Percentiles rank a stretch among this genome's conserved stretches.
phyloP scores from a whole-genome alignment of 2,888 invertebrate genomes.

The Hirtodrosophila alboralis region DNA sequence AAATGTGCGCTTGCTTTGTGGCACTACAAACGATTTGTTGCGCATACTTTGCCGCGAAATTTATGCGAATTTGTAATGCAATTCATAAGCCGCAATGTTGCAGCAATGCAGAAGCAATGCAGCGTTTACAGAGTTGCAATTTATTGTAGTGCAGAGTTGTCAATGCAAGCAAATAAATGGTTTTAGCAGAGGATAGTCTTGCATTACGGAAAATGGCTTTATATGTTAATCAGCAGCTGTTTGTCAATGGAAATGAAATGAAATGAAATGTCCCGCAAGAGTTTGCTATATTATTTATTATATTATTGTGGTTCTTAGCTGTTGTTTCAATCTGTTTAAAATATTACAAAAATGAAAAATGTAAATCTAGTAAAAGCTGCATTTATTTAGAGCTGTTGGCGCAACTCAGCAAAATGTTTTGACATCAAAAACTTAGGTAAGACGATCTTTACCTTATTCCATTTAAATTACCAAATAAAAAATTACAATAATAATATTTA shows the following conservation, averaged over 20 bases:
- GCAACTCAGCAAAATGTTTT: no score
- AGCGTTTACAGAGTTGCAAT: slow-evolving; percentile 50
- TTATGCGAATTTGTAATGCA: slow-evolving; percentile 79
- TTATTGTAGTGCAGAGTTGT: slow-evolving; percentile 69
- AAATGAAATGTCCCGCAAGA: slow-evolving; percentile 13
- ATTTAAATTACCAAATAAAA: no score
- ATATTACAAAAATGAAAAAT: background rate
- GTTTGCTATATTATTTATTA: slow-evolving; percentile 9
- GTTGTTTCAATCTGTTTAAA: background rate
- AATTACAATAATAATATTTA: no score
- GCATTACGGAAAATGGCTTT: slow-evolving; percentile 34
- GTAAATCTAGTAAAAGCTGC: no score
- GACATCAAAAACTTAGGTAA: no score
- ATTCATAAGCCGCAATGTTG: slow-evolving; percentile 70
- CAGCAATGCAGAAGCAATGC: slow-evolving; percentile 32
- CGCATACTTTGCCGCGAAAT: slow-evolving; percentile 69
- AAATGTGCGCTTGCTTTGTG: slow-evolving; percentile 67
- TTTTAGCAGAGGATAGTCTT: slow-evolving; percentile 15
- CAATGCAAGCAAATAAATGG: slow-evolving; percentile 53
- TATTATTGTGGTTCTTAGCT: background rate
- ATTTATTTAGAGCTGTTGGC: no score
- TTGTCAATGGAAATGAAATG: slow-evolving; percentile 29
- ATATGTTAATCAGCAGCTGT: slow-evolving; percentile 60
- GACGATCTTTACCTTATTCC: no score
- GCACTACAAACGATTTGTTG: slow-evolving; percentile 77